phyloP scores from a whole-genome alignment of 1,140 invertebrate genomes.

The Temnothorax curvispinosus region DNA sequence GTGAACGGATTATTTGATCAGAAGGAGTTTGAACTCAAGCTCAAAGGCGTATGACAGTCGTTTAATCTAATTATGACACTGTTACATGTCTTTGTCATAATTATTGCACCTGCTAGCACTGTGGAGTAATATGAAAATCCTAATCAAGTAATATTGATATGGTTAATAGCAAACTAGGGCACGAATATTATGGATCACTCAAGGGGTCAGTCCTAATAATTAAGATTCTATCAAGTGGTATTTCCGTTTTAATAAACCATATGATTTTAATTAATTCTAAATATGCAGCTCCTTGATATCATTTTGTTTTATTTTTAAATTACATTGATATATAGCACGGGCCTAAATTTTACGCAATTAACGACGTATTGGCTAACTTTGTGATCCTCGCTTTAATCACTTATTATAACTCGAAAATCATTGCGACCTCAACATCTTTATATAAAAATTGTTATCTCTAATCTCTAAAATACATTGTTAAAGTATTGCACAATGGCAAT shows the following conservation, averaged over 20 bases:
- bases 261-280: neutral
- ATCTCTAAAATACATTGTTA: neutral
- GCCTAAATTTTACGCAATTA: neutral
- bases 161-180: neutral
- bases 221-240: neutral
- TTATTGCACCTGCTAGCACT: neutral
- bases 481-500: neutral
- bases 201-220: neutral
- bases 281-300: neutral
- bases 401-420: too few relatives aligned
- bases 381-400: too few relatives aligned
- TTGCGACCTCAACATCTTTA: neutral
- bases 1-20: conserved; percentile 49
- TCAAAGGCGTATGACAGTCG: conserved; percentile 44
- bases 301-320: neutral
- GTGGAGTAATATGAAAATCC: conserved; percentile 28
- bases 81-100: conserved; percentile 53
- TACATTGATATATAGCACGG: neutral
- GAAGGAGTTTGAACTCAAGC: conserved; percentile 23
- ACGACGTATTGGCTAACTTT: neutral
- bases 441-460: neutral
- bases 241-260: neutral
- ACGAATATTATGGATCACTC: neutral
- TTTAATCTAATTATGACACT: conserved; percentile 35
- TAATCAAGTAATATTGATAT: conserved; percentile 22